phyloP scores from a whole-genome alignment of 2,888 invertebrate genomes.

The Epistrophella euchroma region DNA sequence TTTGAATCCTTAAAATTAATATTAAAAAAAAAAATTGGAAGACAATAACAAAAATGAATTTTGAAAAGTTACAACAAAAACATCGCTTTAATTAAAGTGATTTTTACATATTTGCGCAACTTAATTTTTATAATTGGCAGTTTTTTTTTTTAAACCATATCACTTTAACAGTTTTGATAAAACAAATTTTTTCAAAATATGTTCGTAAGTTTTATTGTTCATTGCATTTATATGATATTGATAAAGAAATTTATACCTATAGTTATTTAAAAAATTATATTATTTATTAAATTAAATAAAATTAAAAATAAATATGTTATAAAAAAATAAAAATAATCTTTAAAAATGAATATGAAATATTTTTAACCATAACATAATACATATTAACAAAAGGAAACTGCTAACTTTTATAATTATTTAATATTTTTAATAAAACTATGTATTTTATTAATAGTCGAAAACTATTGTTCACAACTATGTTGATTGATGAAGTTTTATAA shows the following conservation, averaged over 20 bases:
- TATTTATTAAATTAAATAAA: background rate
- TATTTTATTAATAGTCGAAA: background rate
- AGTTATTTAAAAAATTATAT: conserved; percentile 23
- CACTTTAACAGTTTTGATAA: conserved; percentile 10
- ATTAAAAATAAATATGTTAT: background rate
- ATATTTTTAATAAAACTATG: background rate
- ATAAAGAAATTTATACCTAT: background rate
- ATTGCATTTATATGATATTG: conserved; percentile 6
- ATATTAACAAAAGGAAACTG: background rate
- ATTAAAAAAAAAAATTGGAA: conserved; percentile 38
- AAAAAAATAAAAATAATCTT: too few species aligned
- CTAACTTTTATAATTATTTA: background rate
- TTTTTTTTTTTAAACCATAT: conserved; percentile 66
- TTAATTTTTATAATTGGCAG: conserved; percentile 24
- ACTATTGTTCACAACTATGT: background rate
- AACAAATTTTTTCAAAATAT: background rate
- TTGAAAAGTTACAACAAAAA: conserved; percentile 48
- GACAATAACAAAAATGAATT: conserved; percentile 54
- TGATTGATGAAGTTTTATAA: background rate
- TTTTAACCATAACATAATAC: background rate
- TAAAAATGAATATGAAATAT: background rate
- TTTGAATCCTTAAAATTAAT: conserved; percentile 15
- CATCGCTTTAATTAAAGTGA: conserved; percentile 65
- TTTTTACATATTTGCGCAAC: conserved; percentile 58
- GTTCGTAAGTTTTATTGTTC: conserved; percentile 21